A percentile compares a stretch with the other conserved stretches of the same genome.
Evolutionary conservation across 2,888 invertebrate genomes (phyloP).

Genomic region (Chaitophorus viminalis): DNA sequence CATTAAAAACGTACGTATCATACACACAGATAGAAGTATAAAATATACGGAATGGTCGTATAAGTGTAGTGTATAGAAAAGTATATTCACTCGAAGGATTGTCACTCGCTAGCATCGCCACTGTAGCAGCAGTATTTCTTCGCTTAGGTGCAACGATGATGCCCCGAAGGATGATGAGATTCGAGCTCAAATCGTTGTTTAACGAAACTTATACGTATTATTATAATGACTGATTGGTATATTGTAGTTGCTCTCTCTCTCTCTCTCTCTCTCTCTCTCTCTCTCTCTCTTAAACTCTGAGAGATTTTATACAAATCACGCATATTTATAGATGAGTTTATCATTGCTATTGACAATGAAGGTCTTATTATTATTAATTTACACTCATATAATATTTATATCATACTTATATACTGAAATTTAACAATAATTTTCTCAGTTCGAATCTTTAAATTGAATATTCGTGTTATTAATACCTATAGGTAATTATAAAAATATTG

Average conservation of each 20-base stretch:
- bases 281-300: background rate
- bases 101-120: background rate
- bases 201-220: background rate
- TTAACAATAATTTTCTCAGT: background rate
- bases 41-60: conserved; percentile 19
- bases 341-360: no score
- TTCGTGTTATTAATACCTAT: background rate
- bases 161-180: background rate
- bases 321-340: background rate
- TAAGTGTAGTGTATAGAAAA: conserved; percentile 23
- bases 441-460: conserved; percentile 21
- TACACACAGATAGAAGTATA: conserved; percentile 14
- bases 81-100: background rate
- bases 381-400: no score
- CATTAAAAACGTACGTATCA: conserved; percentile 35
- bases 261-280: conserved; percentile 19
- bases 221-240: background rate
- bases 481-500: background rate
- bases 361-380: no score
- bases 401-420: background rate
- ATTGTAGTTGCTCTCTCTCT: background rate
- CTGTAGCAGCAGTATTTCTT: background rate
- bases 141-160: background rate
- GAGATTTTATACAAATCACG: background rate
- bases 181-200: background rate